Percentiles rank a stretch among this genome's conserved stretches.
These are phyloP conservation scores for Leptosomus discolor DNA, from an alignment of 2,113 vertebrate genomes.

Conservation along the genomic window DNA sequence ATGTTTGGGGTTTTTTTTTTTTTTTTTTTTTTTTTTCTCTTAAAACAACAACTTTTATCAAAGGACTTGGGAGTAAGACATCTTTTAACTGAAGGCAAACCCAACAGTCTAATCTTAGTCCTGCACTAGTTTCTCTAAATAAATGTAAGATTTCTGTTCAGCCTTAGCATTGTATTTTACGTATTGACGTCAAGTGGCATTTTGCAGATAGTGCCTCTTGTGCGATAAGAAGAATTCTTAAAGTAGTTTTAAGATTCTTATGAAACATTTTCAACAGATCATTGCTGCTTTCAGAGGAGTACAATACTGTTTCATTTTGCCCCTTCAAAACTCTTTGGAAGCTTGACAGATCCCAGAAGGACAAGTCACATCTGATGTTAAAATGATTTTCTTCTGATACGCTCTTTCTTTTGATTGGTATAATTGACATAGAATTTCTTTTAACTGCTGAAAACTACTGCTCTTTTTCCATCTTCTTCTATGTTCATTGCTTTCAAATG, in stretches of 20 bases:
- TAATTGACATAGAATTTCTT: neutral
- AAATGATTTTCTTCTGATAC: neutral
- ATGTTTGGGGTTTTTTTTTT: neutral
- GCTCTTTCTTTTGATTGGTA: neutral
- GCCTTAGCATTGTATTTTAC: neutral
- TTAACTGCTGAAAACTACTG: neutral
- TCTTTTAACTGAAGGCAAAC: neutral
- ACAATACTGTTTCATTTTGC: neutral
- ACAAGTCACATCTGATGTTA: neutral
- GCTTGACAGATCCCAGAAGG: neutral
- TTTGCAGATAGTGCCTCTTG: neutral
- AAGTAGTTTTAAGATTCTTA: neutral
- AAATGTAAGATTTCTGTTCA: neutral
- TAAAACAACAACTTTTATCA: neutral
- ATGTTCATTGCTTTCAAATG: neutral
- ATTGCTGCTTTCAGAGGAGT: neutral
- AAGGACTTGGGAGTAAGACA: neutral
- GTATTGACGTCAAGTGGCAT: neutral
- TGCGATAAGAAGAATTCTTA: neutral
- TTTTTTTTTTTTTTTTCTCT: fast-evolving
- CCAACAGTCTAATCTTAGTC: neutral
- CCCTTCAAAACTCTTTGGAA: neutral
- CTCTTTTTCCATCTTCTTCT: neutral
- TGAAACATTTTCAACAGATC: neutral
- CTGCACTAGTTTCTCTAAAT: neutral